Base-by-base conservation (phyloP, 2,888 invertebrate species). In the Didymodactylos carnosus region DNA sequence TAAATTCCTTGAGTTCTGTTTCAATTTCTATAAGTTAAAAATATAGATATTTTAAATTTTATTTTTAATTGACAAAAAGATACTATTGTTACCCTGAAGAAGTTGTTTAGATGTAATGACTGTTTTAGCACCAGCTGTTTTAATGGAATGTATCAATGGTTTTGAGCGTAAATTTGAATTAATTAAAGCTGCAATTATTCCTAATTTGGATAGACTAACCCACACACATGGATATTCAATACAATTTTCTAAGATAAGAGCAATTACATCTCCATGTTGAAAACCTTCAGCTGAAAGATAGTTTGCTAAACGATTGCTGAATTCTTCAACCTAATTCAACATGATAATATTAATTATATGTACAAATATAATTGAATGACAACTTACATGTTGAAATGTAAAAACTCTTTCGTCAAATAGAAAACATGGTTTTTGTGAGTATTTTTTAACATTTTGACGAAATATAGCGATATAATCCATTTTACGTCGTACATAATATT, bases 171-270 rank as follows among this genome's bases (percentile, higher is more conserved):
- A 88, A 83, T 95, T 95, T 75, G 90, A 91, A 82, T 98, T 98
- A 80, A 98, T 92, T 72, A 98, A 87, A 0, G 97, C 92, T 0
- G 90, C 80, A 6, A 83, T 79, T 4, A 84, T 83, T 27, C 86
- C 86, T 70, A 85, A 83, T 83, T 95, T 92, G 13, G 92, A 88
- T 72, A 93, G 86, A 0, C 95, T 97, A 72, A 98, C 85, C 95
- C 97, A 98, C 46, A 89, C 88, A 51, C 89, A 89, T 5, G 94
- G 89, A 84, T 90, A 92, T 82, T 97, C 92, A 0, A 93, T 91
- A 46, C 91, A 88, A 84, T 94, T 95, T 82, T 92, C 92, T 86
- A 94, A 87, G 83, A 92, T 88, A 27, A 98, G 85, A 0, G 90
- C 93, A 0, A 98, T 90, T 0, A 89, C 88, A 82, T 97, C 92